Percentiles rank a stretch among this genome's conserved stretches.
phyloP scores from a whole-genome alignment of 2,113 vertebrate genomes.

The Platanista minor region DNA sequence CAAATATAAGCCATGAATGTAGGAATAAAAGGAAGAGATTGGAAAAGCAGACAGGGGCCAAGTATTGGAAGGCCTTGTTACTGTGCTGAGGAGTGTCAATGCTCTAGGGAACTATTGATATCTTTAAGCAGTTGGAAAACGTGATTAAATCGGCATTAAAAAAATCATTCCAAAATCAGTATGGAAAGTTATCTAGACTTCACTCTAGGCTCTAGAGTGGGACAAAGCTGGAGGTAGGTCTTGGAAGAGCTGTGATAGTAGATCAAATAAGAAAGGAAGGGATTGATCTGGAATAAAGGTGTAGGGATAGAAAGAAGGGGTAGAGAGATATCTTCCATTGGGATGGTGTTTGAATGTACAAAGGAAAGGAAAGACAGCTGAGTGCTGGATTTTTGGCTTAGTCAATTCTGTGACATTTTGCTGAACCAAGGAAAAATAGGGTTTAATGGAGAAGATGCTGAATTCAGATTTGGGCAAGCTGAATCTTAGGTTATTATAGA shows the following conservation, averaged over 20 bases:
- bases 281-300: neutral
- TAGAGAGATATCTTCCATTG: neutral
- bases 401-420: neutral
- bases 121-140: neutral
- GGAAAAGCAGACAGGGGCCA: neutral
- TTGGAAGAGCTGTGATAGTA: neutral
- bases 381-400: neutral
- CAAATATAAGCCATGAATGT: neutral
- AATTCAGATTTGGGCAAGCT: slow-evolving; percentile 51
- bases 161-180: neutral
- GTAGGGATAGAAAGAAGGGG: neutral
- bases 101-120: neutral
- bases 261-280: neutral
- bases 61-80: neutral
- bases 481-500: slow-evolving; percentile 42
- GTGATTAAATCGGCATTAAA: neutral
- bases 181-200: neutral
- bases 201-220: neutral
- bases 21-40: neutral
- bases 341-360: neutral
- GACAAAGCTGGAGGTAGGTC: neutral
- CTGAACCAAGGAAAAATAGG: slow-evolving; percentile 6
- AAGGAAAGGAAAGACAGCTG: neutral
- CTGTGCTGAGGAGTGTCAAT: neutral
- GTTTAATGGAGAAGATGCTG: slow-evolving; percentile 51